These are phyloP conservation scores for Benitochromis conjunctus DNA, from an alignment of 2,113 vertebrate species.

Conservation along the genomic window DNA sequence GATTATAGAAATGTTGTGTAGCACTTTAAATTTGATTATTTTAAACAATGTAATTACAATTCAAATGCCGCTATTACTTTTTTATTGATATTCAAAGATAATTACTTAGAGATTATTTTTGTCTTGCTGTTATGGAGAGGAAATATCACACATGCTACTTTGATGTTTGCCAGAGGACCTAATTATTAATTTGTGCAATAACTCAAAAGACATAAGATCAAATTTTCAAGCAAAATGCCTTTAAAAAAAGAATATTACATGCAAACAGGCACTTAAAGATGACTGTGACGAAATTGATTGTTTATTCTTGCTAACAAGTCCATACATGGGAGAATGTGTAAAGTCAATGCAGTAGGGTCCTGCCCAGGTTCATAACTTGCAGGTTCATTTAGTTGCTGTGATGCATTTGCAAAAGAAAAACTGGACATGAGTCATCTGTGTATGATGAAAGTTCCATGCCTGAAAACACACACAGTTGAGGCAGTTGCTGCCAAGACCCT, in stretches of 20 bases:
- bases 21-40: neutral
- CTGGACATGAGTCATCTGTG: neutral
- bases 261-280: neutral
- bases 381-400: neutral
- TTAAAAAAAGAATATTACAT: neutral
- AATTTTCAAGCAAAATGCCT: neutral
- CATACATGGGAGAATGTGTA: neutral
- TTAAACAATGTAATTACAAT: neutral
- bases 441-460: neutral
- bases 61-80: neutral
- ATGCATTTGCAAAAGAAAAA: neutral
- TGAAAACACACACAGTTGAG: neutral
- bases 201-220: neutral
- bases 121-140: neutral
- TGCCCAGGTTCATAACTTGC: neutral
- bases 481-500: neutral
- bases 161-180: neutral
- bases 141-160: neutral
- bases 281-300: neutral
- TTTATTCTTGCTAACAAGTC: neutral
- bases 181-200: neutral
- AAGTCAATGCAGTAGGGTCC: neutral
- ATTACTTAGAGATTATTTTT: neutral
- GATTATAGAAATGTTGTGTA: neutral
- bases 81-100: neutral